Evolutionary conservation across 2,797 vertebrate species (phyloP).

Genomic region (Podargus strigoides): DNA sequence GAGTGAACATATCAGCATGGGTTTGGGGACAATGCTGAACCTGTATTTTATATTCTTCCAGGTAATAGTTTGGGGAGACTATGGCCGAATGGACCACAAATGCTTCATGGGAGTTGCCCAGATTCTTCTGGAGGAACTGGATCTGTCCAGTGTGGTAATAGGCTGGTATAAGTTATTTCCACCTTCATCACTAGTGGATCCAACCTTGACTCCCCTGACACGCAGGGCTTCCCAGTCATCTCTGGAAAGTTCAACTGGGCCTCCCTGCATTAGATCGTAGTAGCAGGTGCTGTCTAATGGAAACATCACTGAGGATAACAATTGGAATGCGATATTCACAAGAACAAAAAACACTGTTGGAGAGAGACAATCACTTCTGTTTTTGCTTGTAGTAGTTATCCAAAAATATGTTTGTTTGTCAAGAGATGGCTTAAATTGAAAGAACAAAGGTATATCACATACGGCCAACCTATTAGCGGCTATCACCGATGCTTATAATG

Average conservation of each 20-base stretch:
- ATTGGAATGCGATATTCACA: conserved; percentile 79
- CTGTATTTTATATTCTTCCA: conserved; percentile 66
- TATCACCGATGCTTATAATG: conserved; percentile 68
- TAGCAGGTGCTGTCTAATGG: conserved; percentile 74
- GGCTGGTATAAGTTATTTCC: conserved; percentile 99
- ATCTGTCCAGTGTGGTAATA: conserved; percentile 97
- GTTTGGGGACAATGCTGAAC: background rate
- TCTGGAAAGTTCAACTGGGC: conserved; percentile 92
- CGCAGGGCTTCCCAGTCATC: conserved; percentile 96
- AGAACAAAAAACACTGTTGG: conserved; percentile 89
- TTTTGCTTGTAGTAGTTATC: conserved; percentile 80
- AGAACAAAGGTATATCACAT: conserved; percentile 70
- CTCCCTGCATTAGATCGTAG: conserved; percentile 91
- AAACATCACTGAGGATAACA: conserved; percentile 74
- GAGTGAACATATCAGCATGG: background rate
- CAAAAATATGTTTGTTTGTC: conserved; percentile 72
- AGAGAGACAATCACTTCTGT: conserved; percentile 98
- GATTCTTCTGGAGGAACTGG: conserved; percentile 96
- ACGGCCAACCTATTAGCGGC: conserved; percentile 47
- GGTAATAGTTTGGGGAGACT: conserved; percentile 99
- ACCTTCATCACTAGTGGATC: conserved; percentile 95
- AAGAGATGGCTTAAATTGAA: conserved; percentile 70
- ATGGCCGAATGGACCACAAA: conserved; percentile 99
- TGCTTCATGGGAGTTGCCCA: conserved; percentile 99
- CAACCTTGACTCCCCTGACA: conserved; percentile 92